Evolutionary conservation across 1,140 invertebrate species (phyloP).

Genomic region (Zaprionus davidi): DNA sequence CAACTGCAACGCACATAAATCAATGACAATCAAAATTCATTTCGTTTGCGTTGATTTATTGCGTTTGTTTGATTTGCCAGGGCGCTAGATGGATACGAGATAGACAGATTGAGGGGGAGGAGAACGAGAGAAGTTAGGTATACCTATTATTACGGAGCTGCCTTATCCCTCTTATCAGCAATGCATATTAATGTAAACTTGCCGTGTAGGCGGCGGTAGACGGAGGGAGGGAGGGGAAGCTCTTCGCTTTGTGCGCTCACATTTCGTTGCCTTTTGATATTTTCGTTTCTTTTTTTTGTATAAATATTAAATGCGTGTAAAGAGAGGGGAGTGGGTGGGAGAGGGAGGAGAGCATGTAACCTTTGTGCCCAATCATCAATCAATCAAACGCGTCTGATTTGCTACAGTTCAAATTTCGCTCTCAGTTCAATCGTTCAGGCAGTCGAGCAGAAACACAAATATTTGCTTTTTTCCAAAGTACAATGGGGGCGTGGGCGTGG

Average conservation of each 20-base stretch:
- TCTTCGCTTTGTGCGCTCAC: slow-evolving; percentile 17
- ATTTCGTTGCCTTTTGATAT: slow-evolving; percentile 17
- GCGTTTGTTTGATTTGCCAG: slow-evolving; percentile 76
- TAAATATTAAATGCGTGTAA: slow-evolving; percentile 64
- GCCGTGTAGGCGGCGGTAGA: slow-evolving; percentile 34
- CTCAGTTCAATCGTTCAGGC: slow-evolving; percentile 78
- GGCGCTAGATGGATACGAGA: slow-evolving; percentile 16
- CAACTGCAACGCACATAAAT: slow-evolving; percentile 73
- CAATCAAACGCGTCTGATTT: slow-evolving; percentile 81
- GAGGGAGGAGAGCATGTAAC: slow-evolving; percentile 6
- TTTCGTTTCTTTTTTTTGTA: slow-evolving; percentile 24
- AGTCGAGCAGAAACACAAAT: slow-evolving; percentile 80
- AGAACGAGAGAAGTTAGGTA: neutral
- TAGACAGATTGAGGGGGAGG: slow-evolving; percentile 13
- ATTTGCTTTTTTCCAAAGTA: slow-evolving; percentile 77
- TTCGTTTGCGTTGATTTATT: slow-evolving; percentile 78
- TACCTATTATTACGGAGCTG: neutral
- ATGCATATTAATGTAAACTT: slow-evolving; percentile 77
- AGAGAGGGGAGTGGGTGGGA: neutral
- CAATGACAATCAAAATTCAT: slow-evolving; percentile 83
- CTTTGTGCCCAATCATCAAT: slow-evolving; percentile 77
- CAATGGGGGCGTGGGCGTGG: slow-evolving; percentile 53
- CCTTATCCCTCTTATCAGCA: slow-evolving; percentile 60
- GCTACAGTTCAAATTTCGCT: slow-evolving; percentile 81
- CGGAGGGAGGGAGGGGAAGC: slow-evolving; percentile 4